These are phyloP conservation scores for Nyctalus aviator DNA, from an alignment of 2,797 vertebrate genomes.

Conservation along the genomic window DNA sequence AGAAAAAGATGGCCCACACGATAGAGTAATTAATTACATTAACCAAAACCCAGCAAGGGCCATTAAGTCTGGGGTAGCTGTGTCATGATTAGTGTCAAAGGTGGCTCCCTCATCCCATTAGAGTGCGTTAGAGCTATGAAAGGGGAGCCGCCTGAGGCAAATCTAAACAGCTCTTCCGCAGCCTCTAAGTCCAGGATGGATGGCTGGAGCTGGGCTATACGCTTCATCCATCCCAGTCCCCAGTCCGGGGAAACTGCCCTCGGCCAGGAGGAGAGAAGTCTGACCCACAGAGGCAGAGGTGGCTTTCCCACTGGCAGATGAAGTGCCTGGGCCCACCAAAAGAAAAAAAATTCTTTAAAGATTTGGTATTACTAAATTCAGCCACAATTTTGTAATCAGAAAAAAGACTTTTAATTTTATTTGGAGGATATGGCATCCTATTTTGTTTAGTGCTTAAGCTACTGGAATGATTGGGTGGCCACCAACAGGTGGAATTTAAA, in stretches of 20 bases:
- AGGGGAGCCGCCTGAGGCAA: neutral
- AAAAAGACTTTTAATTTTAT: constrained; percentile 5
- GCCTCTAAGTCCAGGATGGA: neutral
- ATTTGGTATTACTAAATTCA: neutral
- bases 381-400: neutral
- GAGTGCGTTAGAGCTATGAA: fast-evolving
- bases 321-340: neutral
- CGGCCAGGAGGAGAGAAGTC: neutral
- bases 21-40: neutral
- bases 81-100: neutral
- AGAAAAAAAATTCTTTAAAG: neutral
- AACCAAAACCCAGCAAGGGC: neutral
- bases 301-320: neutral
- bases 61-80: neutral
- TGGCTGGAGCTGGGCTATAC: neutral
- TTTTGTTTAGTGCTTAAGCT: constrained; percentile 30
- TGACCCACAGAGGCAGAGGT: no score
- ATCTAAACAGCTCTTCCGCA: neutral
- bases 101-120: neutral
- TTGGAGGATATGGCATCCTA: neutral
- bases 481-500: neutral
- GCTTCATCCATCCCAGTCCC: neutral
- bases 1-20: neutral
- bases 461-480: neutral
- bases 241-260: neutral